These are phyloP conservation scores for Dryobotodes eremita DNA, from an alignment of 2,888 invertebrate genomes.

Conservation along the genomic window DNA sequence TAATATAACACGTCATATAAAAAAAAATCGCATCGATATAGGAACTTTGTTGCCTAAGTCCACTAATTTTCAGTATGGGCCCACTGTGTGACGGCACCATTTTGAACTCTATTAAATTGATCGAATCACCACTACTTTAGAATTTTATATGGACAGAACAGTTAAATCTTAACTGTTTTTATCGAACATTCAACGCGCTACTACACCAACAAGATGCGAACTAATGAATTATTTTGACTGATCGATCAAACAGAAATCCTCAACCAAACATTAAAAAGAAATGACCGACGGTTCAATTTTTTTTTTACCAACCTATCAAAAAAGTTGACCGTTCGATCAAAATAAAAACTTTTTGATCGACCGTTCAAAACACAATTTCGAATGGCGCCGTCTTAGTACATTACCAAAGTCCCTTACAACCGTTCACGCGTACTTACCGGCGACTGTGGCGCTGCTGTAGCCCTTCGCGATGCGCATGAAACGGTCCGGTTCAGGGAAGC, in stretches of 20 bases:
- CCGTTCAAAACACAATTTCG: background rate
- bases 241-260: background rate
- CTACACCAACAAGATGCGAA: background rate
- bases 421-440: conserved; percentile 84
- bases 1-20: too few relatives aligned
- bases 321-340: background rate
- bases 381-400: conserved; percentile 12
- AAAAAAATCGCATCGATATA: too few relatives aligned
- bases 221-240: background rate
- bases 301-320: background rate
- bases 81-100: too few relatives aligned
- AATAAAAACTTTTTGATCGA: background rate
- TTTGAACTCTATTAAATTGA: conserved; percentile 8
- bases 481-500: conserved; percentile 93
- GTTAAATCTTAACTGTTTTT: background rate
- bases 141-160: background rate
- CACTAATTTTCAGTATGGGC: too few relatives aligned
- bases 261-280: background rate
- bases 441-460: conserved; percentile 91
- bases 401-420: background rate
- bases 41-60: too few relatives aligned
- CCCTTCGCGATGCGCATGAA: conserved; percentile 93
- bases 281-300: background rate
- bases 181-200: background rate
- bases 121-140: background rate